phyloP scores from a whole-genome alignment of 1,140 invertebrate species.

The Pogonognathellus flavescens region DNA sequence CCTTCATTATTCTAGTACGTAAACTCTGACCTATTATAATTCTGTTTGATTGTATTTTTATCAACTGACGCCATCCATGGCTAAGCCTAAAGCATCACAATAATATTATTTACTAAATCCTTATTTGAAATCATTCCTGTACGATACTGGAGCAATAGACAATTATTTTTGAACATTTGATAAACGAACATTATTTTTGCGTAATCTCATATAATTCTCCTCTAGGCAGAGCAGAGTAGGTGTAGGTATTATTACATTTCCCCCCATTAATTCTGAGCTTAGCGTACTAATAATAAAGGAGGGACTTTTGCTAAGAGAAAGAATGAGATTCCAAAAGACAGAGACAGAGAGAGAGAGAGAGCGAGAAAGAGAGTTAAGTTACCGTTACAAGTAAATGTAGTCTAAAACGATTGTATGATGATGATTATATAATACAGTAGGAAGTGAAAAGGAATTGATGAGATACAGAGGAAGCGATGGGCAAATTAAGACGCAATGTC shows the following conservation, averaged over 20 bases:
- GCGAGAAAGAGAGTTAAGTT: neutral
- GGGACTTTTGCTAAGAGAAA: too few species aligned
- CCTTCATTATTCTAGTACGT: neutral
- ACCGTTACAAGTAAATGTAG: neutral
- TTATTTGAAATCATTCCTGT: too few species aligned
- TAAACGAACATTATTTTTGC: too few species aligned
- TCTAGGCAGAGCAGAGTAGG: too few species aligned
- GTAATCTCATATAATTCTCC: too few species aligned
- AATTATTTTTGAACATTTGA: too few species aligned
- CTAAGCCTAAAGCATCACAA: slow-evolving; percentile 1
- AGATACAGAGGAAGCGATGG: slow-evolving; percentile 27
- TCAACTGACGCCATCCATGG: neutral
- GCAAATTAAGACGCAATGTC: slow-evolving; percentile 28
- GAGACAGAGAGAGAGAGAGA: neutral
- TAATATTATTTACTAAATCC: neutral
- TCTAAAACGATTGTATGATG: neutral
- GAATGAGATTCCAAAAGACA: too few species aligned
- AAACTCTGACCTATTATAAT: neutral
- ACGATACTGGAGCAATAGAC: too few species aligned
- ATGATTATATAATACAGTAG: neutral
- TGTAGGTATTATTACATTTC: too few species aligned
- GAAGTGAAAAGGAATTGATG: neutral
- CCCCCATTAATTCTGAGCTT: too few species aligned
- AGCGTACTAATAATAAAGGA: too few species aligned
- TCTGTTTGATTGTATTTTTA: neutral